Evolutionary conservation across 2,797 vertebrate species (phyloP), one percentile per base, ranked within the genome.

Genomic region (Cossypha polioptera): DNA sequence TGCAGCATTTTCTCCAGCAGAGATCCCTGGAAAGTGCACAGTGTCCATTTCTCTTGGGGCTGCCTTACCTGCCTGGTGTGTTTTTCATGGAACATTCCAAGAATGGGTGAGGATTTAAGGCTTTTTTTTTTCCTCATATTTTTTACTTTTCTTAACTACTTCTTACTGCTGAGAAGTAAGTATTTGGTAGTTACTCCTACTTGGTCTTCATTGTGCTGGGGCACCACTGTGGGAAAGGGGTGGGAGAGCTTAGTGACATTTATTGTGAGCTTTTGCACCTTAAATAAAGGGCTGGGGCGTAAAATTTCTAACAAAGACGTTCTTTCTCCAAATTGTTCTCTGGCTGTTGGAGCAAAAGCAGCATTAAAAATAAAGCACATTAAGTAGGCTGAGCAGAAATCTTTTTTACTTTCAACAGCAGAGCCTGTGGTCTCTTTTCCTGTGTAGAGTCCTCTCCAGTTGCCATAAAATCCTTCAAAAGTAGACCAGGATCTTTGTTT

Each of bases 211-310:
- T 12, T 43, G 28, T 78, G 65, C 50, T 90, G 76, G 11, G 77
- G 54, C 69, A 86, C n/a, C 3, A 1, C 79, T 94, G 85, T 96
- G 94, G 65, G 93, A 92, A 94, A 90, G 43, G 82, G 63, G 79
- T 88, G 48, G 92, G 77, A 86, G 80, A 80, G 69, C 59, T 90
- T 75, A 35, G 40, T 65, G 83, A 77, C n/a, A 13, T 84, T 88
- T 82, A 26, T 25, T 75, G 83, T 86, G 86, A 78, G 88, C 63
- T 94, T 90, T 48, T 92, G 86, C 86, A 90, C 95, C 93, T 96
- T 63, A 51, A 86, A 83, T 66, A 71, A 90, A 83, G 59, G 93
- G 76, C 79, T 75, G 73, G 88, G 79, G 79, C 5, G 10, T 96
- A 81, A 95, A 86, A 90, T 92, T 79, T 75, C 36, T 18, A 86